phyloP scores from a whole-genome alignment of 2,113 vertebrate species.

The Sorex araneus region DNA sequence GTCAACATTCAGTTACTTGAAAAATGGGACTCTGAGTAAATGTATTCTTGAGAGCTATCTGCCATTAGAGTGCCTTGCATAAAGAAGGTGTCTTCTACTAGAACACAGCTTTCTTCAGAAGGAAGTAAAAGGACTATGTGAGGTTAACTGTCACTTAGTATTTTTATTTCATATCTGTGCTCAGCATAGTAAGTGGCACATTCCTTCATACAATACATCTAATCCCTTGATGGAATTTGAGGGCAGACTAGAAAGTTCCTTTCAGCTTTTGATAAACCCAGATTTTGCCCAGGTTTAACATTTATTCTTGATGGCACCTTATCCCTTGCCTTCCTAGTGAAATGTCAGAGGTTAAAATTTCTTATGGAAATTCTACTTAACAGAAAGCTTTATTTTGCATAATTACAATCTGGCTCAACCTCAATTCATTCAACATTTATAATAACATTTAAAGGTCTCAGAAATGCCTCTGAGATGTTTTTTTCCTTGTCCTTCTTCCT shows the following conservation, averaged over 20 bases:
- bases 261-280: slow-evolving; percentile 61
- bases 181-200: slow-evolving; percentile 59
- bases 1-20: slow-evolving; percentile 69
- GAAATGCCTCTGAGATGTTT: slow-evolving; percentile 35
- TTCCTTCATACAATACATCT: slow-evolving; percentile 54
- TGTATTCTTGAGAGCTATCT: slow-evolving; percentile 52
- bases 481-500: background rate
- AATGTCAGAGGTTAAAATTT: slow-evolving; percentile 71
- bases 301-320: slow-evolving; percentile 57
- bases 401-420: slow-evolving; percentile 60
- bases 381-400: slow-evolving; percentile 79
- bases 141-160: slow-evolving; percentile 59
- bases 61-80: slow-evolving; percentile 31
- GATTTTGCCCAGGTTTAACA: slow-evolving; percentile 71
- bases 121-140: slow-evolving; percentile 7
- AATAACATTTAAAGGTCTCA: slow-evolving; percentile 67
- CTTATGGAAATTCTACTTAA: slow-evolving; percentile 69
- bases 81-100: slow-evolving; percentile 26
- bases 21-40: slow-evolving; percentile 49
- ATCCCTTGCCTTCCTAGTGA: slow-evolving; percentile 60
- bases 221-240: slow-evolving; percentile 63
- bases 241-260: slow-evolving; percentile 55
- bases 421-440: slow-evolving; percentile 46
- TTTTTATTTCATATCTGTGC: slow-evolving; percentile 64
- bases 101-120: slow-evolving; percentile 56